phyloP scores from a whole-genome alignment of 2,797 vertebrate species.

The Dendrocincla tyrannina region DNA sequence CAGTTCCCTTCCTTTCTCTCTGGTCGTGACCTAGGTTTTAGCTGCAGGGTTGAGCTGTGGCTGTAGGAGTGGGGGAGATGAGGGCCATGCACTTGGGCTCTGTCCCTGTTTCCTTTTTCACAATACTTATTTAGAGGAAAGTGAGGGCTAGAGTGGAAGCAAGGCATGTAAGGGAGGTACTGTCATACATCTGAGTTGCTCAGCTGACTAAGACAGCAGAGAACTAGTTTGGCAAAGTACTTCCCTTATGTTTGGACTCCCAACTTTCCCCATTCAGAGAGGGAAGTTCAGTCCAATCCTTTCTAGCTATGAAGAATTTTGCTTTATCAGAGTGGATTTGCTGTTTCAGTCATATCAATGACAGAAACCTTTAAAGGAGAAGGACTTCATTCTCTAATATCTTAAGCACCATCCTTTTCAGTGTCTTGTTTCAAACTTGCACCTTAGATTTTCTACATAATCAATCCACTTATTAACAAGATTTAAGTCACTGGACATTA shows the following conservation, averaged over 20 bases:
- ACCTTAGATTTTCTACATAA: not conserved
- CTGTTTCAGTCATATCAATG: not conserved
- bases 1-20: not conserved
- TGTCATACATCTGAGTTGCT: rapidly evolving
- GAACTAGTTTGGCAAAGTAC: not conserved
- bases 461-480: not conserved
- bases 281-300: not conserved
- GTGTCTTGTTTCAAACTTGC: not conserved
- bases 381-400: not conserved
- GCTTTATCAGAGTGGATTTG: not conserved
- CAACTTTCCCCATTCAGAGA: not conserved
- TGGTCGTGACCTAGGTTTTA: not conserved
- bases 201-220: not conserved
- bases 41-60: not conserved
- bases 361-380: not conserved
- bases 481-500: not conserved
- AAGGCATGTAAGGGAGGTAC: not conserved
- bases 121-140: not conserved
- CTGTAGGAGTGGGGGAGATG: not conserved
- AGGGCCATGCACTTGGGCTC: not conserved
- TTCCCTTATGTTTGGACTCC: not conserved
- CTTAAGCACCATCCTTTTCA: not conserved
- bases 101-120: not conserved
- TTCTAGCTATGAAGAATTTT: not conserved
- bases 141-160: not conserved